These are phyloP conservation scores for Equus przewalskii DNA, from an alignment of 2,113 vertebrate species.

Conservation along the genomic window DNA sequence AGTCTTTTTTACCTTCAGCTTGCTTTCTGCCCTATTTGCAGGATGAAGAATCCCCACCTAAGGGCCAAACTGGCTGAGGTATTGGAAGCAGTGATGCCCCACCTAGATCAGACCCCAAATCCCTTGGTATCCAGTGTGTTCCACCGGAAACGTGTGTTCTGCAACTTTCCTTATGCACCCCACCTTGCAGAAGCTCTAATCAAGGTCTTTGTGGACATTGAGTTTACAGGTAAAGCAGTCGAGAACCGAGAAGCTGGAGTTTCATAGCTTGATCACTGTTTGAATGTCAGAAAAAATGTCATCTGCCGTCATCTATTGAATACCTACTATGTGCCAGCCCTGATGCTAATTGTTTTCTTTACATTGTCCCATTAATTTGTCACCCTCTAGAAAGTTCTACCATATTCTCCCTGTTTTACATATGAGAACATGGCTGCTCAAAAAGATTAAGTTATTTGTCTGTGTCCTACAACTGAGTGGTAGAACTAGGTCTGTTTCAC, in stretches of 20 bases:
- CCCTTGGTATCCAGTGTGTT: slow-evolving; percentile 93
- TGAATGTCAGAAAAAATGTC: not conserved
- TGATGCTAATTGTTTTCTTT: not conserved
- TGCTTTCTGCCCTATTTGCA: slow-evolving; percentile 72
- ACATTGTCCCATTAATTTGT: not conserved
- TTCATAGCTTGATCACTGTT: not conserved
- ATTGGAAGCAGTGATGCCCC: slow-evolving; percentile 98
- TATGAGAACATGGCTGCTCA: not conserved
- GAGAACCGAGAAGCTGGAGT: not conserved
- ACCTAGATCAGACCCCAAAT: slow-evolving; percentile 92
- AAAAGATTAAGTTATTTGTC: not conserved
- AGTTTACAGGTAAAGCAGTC: slow-evolving; percentile 93
- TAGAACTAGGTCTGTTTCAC: not conserved
- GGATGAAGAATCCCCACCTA: slow-evolving; percentile 99
- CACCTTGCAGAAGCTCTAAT: slow-evolving; percentile 97
- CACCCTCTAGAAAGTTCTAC: slow-evolving; percentile 8
- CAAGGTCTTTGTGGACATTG: slow-evolving; percentile 98
- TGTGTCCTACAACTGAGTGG: not conserved
- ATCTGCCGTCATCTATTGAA: not conserved
- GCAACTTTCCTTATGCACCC: slow-evolving; percentile 92
- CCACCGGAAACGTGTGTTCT: slow-evolving; percentile 96
- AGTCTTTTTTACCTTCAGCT: not conserved
- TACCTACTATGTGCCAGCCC: not conserved
- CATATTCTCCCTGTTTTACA: not conserved
- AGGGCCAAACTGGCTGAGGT: slow-evolving; percentile 98